phyloP scores from a whole-genome alignment of 2,888 invertebrate species.

The Phyllotreta cruciferae region DNA sequence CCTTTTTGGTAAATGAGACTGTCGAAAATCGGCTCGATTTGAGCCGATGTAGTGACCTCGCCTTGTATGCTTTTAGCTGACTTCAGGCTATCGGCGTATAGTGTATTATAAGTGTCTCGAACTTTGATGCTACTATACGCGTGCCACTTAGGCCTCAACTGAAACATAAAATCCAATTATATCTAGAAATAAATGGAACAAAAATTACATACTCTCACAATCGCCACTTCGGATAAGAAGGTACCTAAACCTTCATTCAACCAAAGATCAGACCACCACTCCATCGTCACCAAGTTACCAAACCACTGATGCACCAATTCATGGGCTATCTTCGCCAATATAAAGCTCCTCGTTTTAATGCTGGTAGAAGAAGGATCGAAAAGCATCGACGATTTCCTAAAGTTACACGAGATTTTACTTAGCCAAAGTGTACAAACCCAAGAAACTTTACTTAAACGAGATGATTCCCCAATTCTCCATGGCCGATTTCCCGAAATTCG shows the following conservation, averaged over 20 bases:
- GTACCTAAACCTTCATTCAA: slow-evolving; percentile 79
- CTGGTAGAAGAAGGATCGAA: slow-evolving; percentile 62
- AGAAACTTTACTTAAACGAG: slow-evolving; percentile 61
- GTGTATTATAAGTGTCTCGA: slow-evolving; percentile 64
- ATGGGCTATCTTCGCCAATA: slow-evolving; percentile 67
- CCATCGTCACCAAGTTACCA: slow-evolving; percentile 73
- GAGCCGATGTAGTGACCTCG: slow-evolving; percentile 62
- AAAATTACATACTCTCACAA: slow-evolving; percentile 61
- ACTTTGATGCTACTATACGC: slow-evolving; percentile 64
- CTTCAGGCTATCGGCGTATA: slow-evolving; percentile 64
- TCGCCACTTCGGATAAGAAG: slow-evolving; percentile 65
- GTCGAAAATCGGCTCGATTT: slow-evolving; percentile 69
- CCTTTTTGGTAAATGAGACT: slow-evolving; percentile 57
- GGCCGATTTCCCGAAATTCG: slow-evolving; percentile 65
- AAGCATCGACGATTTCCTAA: slow-evolving; percentile 68
- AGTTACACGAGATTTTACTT: slow-evolving; percentile 3
- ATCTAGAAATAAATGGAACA: background rate
- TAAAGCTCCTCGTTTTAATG: slow-evolving; percentile 54
- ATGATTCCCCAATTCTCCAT: slow-evolving; percentile 69
- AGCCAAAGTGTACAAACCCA: slow-evolving; percentile 24
- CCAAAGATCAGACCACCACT: slow-evolving; percentile 77
- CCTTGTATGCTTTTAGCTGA: slow-evolving; percentile 66
- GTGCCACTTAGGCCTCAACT: slow-evolving; percentile 67
- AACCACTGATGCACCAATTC: slow-evolving; percentile 82
- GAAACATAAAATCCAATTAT: slow-evolving; percentile 36